A percentile compares a stretch with the other conserved stretches of the same genome.
Conservation (phyloP, 2,113 vertebrate species). For the Corythornis cristatus region DNA sequence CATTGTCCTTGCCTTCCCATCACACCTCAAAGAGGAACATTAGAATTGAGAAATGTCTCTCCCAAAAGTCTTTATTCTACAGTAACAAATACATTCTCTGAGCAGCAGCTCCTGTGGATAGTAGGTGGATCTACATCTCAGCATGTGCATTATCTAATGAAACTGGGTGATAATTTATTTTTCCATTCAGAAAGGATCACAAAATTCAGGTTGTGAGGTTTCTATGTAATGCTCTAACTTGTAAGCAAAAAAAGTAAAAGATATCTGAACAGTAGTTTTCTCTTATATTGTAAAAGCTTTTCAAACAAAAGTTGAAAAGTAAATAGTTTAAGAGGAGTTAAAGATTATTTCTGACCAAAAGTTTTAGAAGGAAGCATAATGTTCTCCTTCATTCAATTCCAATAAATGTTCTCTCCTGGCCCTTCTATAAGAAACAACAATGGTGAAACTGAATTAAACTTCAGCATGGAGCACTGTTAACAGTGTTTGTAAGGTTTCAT, state of each 20-base stretch:
- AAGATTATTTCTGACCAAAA: background rate
- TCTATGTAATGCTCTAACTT: background rate
- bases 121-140: background rate
- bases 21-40: background rate
- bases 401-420: background rate
- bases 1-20: background rate
- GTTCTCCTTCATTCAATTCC: background rate
- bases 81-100: background rate
- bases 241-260: background rate
- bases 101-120: background rate
- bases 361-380: background rate
- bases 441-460: background rate
- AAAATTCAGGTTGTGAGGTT: background rate
- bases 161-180: background rate
- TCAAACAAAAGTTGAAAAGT: background rate
- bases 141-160: conserved; percentile 19
- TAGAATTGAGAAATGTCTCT: background rate
- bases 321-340: background rate
- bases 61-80: background rate
- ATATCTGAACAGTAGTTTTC: background rate
- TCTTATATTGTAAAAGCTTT: background rate
- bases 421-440: background rate
- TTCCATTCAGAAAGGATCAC: background rate
- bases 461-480: background rate
- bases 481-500: background rate